Percentiles rank a stretch among this genome's conserved stretches.
Evolutionary conservation across 2,113 vertebrate genomes (phyloP).

Genomic region (Labeo rohita): DNA sequence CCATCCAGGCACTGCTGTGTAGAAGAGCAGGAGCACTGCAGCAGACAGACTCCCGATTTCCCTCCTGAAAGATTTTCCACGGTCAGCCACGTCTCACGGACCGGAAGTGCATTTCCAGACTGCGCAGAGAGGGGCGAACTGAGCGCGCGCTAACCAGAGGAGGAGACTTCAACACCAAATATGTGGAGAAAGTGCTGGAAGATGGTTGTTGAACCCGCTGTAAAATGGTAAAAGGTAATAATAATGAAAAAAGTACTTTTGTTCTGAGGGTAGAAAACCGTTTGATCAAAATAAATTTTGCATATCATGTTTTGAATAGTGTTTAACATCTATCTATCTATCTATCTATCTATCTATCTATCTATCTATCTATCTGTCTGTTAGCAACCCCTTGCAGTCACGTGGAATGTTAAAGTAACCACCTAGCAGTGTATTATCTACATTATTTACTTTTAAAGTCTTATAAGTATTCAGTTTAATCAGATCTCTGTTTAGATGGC

Average conservation of each 20-base stretch:
- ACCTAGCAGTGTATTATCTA: neutral
- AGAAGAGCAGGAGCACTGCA: conserved; percentile 50
- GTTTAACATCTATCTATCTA: neutral
- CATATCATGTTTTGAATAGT: neutral
- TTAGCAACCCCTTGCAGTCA: no score
- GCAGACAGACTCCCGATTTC: neutral
- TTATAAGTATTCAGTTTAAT: neutral
- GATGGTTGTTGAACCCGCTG: neutral
- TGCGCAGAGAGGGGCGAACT: neutral
- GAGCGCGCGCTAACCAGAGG: neutral
- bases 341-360: neutral
- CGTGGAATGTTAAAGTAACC: neutral
- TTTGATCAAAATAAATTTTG: neutral
- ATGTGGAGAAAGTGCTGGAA: conserved; percentile 19
- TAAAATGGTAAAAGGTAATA: neutral
- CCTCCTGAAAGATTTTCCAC: conserved; percentile 51
- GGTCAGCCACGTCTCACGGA: conserved; percentile 77
- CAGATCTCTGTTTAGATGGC: neutral
- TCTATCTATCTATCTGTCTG: neutral
- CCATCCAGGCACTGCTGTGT: conserved; percentile 77
- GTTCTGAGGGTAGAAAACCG: neutral
- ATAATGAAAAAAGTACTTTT: neutral
- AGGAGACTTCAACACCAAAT: neutral
- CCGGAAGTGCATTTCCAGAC: conserved; percentile 47
- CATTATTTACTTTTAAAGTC: no score